These are phyloP conservation scores for Vicugna pacos DNA, from an alignment of 2,113 vertebrate genomes.

Conservation along the genomic window DNA sequence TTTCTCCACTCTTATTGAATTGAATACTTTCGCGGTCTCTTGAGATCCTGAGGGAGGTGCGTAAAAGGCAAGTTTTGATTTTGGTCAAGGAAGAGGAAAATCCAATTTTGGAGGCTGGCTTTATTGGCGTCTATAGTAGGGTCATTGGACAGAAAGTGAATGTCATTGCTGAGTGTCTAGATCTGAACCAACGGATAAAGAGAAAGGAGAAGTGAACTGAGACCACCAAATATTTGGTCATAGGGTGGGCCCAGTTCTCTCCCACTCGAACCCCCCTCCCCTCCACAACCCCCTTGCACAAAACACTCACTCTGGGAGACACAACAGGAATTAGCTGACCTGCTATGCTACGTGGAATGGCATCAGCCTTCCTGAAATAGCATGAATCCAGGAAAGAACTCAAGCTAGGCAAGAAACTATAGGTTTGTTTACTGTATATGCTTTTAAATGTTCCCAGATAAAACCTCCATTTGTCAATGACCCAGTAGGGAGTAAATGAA, in stretches of 20 bases:
- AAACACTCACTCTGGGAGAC: not conserved
- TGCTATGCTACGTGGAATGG: not conserved
- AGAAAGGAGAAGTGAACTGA: not conserved
- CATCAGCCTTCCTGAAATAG: not conserved
- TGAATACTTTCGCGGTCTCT: not conserved
- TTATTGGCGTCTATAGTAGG: not conserved
- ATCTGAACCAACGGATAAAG: not conserved
- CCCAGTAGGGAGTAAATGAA: slow-evolving; percentile 89
- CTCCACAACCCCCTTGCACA: too few relatives aligned
- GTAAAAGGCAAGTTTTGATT: not conserved
- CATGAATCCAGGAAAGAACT: slow-evolving; percentile 54
- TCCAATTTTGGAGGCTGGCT: not conserved
- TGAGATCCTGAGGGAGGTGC: not conserved
- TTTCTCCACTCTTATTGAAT: not conserved
- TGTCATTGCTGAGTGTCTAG: not conserved
- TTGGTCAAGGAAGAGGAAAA: not conserved
- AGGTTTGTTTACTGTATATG: slow-evolving; percentile 83
- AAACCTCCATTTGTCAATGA: slow-evolving; percentile 87
- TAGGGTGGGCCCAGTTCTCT: not conserved
- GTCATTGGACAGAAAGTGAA: not conserved
- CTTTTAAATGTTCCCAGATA: slow-evolving; percentile 80
- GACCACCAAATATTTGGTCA: not conserved
- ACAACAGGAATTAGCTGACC: not conserved
- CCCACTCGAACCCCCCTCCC: not conserved
- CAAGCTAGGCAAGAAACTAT: not conserved